Evolutionary conservation across 2,888 invertebrate species (phyloP).

Genomic region (Hesperia comma): DNA sequence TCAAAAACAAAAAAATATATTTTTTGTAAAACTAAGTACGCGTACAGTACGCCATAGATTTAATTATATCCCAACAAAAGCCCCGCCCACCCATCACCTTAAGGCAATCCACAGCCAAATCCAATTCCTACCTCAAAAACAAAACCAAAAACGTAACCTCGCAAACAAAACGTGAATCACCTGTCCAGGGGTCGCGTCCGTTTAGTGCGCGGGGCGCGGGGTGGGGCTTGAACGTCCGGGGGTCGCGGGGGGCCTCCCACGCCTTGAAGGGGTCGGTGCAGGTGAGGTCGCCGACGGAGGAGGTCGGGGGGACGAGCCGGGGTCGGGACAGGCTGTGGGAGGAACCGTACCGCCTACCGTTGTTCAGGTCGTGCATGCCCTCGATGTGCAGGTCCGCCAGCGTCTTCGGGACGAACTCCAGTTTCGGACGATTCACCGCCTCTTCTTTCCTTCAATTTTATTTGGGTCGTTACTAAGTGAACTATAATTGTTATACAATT

Average conservation of each 20-base stretch:
- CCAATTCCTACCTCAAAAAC: too few relatives aligned
- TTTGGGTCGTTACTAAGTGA: not conserved
- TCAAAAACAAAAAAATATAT: not conserved
- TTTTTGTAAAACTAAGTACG: not conserved
- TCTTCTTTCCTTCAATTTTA: slow-evolving; percentile 89
- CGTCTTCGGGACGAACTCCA: slow-evolving; percentile 96
- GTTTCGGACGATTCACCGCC: slow-evolving; percentile 93
- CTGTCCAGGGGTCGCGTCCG: slow-evolving; percentile 85
- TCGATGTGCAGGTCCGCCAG: slow-evolving; percentile 94
- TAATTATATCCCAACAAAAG: not conserved
- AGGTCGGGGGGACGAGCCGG: slow-evolving; percentile 66
- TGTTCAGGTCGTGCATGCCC: slow-evolving; percentile 87
- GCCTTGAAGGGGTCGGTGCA: slow-evolving; percentile 69
- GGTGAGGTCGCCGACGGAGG: slow-evolving; percentile 73
- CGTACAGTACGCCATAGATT: not conserved
- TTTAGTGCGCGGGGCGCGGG: slow-evolving; percentile 63
- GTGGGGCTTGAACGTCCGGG: slow-evolving; percentile 51
- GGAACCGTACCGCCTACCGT: slow-evolving; percentile 85
- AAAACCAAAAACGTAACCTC: slow-evolving; percentile 51
- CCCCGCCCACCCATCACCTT: slow-evolving; percentile 26
- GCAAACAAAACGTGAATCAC: slow-evolving; percentile 81
- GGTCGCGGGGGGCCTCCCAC: slow-evolving; percentile 64
- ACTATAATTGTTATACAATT: too few relatives aligned
- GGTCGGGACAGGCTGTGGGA: slow-evolving; percentile 74
- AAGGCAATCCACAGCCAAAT: slow-evolving; percentile 62